Percentiles rank a stretch among this genome's conserved stretches.
phyloP scores from a whole-genome alignment of 1,140 invertebrate species.

The Dermatophagoides farinae region DNA sequence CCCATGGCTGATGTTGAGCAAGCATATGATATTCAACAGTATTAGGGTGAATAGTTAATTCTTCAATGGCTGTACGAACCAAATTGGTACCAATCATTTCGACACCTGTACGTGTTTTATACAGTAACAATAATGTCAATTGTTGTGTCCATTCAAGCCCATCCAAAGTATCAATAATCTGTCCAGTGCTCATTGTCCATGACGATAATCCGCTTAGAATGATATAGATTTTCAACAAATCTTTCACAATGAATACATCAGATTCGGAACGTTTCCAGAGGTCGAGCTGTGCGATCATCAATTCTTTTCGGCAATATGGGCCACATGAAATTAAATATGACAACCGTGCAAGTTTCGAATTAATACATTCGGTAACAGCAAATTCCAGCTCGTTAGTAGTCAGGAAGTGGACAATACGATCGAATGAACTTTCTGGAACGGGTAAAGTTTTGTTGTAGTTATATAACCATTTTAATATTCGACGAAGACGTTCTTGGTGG shows the following conservation, averaged over 20 bases:
- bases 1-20: slow-evolving; percentile 2
- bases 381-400: slow-evolving; percentile 12
- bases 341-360: slow-evolving; percentile 9
- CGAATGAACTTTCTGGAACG: background rate
- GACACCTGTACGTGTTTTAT: background rate
- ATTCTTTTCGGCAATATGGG: background rate
- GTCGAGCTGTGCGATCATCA: slow-evolving; percentile 9
- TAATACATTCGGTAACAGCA: slow-evolving; percentile 11
- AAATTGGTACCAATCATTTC: background rate
- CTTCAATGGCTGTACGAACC: background rate
- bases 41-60: slow-evolving; percentile 10
- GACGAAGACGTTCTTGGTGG: slow-evolving; percentile 10
- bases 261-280: slow-evolving; percentile 11
- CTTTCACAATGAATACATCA: slow-evolving; percentile 7
- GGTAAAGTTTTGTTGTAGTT: background rate
- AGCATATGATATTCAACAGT: slow-evolving; percentile 16
- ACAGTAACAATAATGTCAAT: slow-evolving; percentile 11
- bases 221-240: slow-evolving; percentile 15
- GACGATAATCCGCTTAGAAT: slow-evolving; percentile 9
- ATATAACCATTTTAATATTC: slow-evolving; percentile 13
- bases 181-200: slow-evolving; percentile 4
- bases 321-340: slow-evolving; percentile 12
- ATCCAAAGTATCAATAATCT: slow-evolving; percentile 10
- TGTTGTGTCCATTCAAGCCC: slow-evolving; percentile 16
- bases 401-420: slow-evolving; percentile 11